phyloP scores from a whole-genome alignment of 2,113 vertebrate genomes.

The Sorex araneus region DNA sequence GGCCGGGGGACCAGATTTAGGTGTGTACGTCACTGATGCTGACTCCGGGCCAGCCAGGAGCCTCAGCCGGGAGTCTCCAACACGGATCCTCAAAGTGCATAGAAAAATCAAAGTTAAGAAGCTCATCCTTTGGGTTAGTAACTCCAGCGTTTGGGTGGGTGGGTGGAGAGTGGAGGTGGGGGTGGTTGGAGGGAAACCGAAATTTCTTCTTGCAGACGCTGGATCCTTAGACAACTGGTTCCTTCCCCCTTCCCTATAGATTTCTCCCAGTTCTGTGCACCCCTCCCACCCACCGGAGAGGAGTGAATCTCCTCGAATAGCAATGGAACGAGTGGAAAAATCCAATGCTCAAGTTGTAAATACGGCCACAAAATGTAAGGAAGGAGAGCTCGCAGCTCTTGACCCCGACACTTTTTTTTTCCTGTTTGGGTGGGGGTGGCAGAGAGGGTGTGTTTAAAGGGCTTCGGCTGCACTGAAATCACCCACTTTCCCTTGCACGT shows the following conservation, averaged over 20 bases:
- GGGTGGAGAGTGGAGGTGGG: conserved; percentile 62
- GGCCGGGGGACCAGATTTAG: conserved; percentile 78
- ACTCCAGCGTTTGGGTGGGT: conserved; percentile 52
- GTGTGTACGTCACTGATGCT: conserved; percentile 77
- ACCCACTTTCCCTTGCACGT: conserved; percentile 49
- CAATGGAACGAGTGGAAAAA: conserved; percentile 80
- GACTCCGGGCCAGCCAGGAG: conserved; percentile 68
- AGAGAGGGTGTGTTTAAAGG: conserved; percentile 66
- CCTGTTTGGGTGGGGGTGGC: not conserved
- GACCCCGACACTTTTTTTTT: conserved; percentile 75
- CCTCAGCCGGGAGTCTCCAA: not conserved
- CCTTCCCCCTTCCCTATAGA: not conserved
- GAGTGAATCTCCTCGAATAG: conserved; percentile 64
- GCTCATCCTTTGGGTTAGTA: conserved; percentile 51
- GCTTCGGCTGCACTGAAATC: conserved; percentile 56
- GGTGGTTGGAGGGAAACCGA: conserved; percentile 60
- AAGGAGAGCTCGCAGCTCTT: conserved; percentile 78
- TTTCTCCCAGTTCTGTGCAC: conserved; percentile 41
- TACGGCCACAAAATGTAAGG: conserved; percentile 42
- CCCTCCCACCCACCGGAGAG: conserved; percentile 52
- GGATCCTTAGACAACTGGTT: conserved; percentile 54
- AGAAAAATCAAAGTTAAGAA: conserved; percentile 80
- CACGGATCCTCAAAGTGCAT: conserved; percentile 59
- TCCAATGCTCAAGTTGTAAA: conserved; percentile 56
- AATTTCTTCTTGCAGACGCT: conserved; percentile 54